These are phyloP conservation scores for Blomia tropicalis DNA, from an alignment of 2,888 invertebrate genomes.

Conservation along the genomic window DNA sequence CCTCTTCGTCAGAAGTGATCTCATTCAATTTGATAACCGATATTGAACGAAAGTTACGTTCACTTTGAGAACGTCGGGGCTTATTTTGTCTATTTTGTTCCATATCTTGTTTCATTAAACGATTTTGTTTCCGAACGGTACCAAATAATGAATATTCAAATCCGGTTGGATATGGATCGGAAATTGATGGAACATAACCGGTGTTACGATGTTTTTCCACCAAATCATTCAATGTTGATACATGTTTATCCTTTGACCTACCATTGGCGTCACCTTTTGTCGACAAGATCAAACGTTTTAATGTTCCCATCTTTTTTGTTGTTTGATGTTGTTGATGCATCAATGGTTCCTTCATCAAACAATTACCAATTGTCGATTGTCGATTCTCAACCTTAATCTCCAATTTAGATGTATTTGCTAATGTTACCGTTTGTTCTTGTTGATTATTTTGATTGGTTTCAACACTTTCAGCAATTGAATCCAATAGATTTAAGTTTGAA, in stretches of 20 bases:
- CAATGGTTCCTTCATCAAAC: neutral
- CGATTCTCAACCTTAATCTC: neutral
- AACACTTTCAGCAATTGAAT: neutral
- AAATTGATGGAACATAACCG: neutral
- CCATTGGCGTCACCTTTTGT: neutral
- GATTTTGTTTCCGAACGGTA: neutral
- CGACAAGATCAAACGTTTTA: neutral
- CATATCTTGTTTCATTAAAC: neutral
- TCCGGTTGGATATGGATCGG: slow-evolving; percentile 1
- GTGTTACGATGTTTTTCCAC: slow-evolving; percentile 6
- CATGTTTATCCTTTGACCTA: neutral
- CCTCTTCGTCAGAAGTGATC: neutral
- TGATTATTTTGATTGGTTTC: neutral
- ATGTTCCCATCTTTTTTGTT: slow-evolving; percentile 2
- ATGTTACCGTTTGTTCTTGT: neutral
- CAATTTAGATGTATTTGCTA: slow-evolving; percentile 3
- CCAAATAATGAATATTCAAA: neutral
- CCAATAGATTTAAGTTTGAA: neutral
- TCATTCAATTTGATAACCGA: slow-evolving; percentile 9
- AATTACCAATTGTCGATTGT: too few relatives aligned
- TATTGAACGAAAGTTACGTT: slow-evolving; percentile 10
- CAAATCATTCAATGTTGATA: neutral
- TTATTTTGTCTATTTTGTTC: neutral
- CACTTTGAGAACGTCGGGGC: neutral
- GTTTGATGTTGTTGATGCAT: neutral